Base-by-base conservation (phyloP, 2,113 vertebrate species). In the Aythya baeri region DNA sequence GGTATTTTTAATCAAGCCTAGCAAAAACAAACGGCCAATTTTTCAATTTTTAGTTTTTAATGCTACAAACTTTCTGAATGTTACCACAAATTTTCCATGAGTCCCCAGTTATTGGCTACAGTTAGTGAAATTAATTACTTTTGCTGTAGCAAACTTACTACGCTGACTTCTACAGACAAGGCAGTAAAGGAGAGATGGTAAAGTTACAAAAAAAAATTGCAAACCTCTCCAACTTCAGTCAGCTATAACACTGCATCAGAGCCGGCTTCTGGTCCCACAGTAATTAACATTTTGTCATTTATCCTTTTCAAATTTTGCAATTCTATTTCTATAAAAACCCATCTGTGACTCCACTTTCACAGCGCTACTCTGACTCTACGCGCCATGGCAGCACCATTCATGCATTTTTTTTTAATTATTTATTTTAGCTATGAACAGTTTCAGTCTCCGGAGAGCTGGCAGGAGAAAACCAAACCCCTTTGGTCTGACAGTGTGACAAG, bases 401-500 rank as follows among this genome's bases (percentile, higher is more conserved):
- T 1, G 2, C 23, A 7, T 9, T 9, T 50, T 29, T 8, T 63
- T 58, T 34, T 11, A 25, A 43, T 57, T 36, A 17, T 66, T 49
- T 66, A 25, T 62, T 44, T 67, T 55, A 12, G n/a, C 17, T 18
- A 5, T 0, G 0, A 62, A 50, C 7, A 72, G 32, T 23, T 13
- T 31, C 17, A 71, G 29, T 41, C 38, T 18, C 57, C 50, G 14
- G 52, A 67, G 54, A 89, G 41, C 26, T 62, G 76, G 7, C 46
- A 90, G 38, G 57, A 34, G 62, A 62, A 59, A 9, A 3, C 12
- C 1, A 13, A 82, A 43, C 27, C 2, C 5, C 29, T 26, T 5
- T 38, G n/a, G 66, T 61, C 6, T 4, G 0, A 76, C 72, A 8
- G 4, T 1, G 25, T 0, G 0, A 44, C 14, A 61, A 15, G 27